Base-by-base conservation (phyloP, 37 sponge, comb jelly and placozoan species). In the Eunapius fragilis region DNA sequence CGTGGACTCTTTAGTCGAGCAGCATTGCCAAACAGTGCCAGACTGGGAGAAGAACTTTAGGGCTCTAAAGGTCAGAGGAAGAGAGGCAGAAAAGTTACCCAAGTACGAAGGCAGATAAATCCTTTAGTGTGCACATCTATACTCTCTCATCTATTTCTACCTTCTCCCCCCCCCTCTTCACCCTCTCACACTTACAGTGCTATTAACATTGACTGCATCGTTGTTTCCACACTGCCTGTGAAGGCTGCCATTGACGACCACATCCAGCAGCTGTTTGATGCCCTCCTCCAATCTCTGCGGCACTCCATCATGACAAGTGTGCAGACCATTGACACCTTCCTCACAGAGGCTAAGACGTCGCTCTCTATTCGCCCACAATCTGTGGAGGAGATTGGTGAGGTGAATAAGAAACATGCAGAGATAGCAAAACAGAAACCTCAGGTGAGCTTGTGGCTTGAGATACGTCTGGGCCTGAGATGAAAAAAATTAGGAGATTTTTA, bases 231-330 rank as follows among this genome's bases (percentile, higher is more conserved):
- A 25, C 82, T 93, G 36, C 97, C 97, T 2, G 94, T 95, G 23
- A 99, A 99, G 81, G 67, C 97, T 17, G 69, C 94, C 69, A 97
- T 99, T 89, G 99, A 99, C 75, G 94, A 93, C 30, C 97, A 96
- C 80, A 91, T 99, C 37, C 99, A 99, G 88, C 92, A 87, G 70
- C 81, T 97, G 50, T 92, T 93, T 72, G 99, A 99, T 48, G 90
- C 97, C 30, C 93, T 97, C 22, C 89, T 99, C 37, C 38, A 73
- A 31, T 80, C 91, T 2, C 93, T 99, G 27, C 37, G 94, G 26
- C 89, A 88, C 50, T 91, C 94, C 75, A 89, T 93, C 30, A 25
- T 12, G 58, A 41, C 37, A 11, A 26, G 25, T 37, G 80, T 68
- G 31, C 82, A 92, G 86, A 68, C 87, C 14, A 96, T 99, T 70